phyloP scores from a whole-genome alignment of 2,888 invertebrate species.

The Orchesellides sinensis region DNA sequence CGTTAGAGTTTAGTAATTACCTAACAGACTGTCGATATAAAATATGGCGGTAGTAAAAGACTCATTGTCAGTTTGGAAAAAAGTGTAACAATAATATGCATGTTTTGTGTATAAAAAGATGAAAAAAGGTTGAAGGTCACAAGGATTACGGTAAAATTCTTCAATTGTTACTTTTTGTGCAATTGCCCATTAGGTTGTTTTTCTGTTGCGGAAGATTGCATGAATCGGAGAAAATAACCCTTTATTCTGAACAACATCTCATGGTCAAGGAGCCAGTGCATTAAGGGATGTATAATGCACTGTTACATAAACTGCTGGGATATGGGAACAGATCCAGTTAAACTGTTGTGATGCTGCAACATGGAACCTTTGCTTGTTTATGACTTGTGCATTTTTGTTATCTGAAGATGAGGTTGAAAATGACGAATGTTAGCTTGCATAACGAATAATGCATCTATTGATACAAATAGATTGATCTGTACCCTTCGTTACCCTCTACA shows the following conservation, averaged over 20 bases:
- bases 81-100: conserved; percentile 24
- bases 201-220: conserved; percentile 45
- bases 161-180: conserved; percentile 34
- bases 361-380: neutral
- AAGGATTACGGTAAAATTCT: conserved; percentile 34
- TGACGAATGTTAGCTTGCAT: conserved; percentile 16
- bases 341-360: neutral
- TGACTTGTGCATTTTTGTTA: neutral
- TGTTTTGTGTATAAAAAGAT: conserved; percentile 4
- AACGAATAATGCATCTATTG: conserved; percentile 14
- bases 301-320: neutral
- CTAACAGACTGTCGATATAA: conserved; percentile 33
- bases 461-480: too few species aligned
- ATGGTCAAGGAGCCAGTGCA: conserved; percentile 30
- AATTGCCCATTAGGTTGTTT: conserved; percentile 30
- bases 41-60: conserved; percentile 36
- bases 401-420: conserved; percentile 4
- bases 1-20: conserved; percentile 19
- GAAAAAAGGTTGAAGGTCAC: conserved; percentile 39
- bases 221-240: conserved; percentile 28
- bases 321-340: neutral
- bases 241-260: conserved; percentile 22
- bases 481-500: neutral
- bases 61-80: conserved; percentile 17
- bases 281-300: neutral